These are phyloP conservation scores for Lymantria monacha DNA, from an alignment of 2,888 invertebrate genomes.

Conservation along the genomic window DNA sequence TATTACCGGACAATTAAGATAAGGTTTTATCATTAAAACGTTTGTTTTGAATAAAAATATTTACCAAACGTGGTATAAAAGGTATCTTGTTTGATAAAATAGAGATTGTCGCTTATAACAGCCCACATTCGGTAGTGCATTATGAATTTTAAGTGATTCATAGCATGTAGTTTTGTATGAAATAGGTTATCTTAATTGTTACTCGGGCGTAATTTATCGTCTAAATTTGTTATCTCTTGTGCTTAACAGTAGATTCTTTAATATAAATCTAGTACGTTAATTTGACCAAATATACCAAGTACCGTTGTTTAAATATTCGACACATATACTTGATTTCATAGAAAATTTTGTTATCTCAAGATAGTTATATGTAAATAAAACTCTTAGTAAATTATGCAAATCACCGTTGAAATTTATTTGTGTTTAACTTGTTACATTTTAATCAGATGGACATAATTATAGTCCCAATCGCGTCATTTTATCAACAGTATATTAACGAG, in stretches of 20 bases:
- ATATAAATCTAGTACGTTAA: conserved; percentile 31
- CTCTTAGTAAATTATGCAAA: neutral
- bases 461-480: neutral
- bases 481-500: neutral
- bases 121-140: conserved; percentile 64
- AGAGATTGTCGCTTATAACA: conserved; percentile 48
- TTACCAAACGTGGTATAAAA: conserved; percentile 52
- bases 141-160: conserved; percentile 61
- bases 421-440: neutral
- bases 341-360: conserved; percentile 7
- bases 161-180: conserved; percentile 48
- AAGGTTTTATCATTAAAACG: conserved; percentile 58
- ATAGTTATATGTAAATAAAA: neutral
- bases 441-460: neutral
- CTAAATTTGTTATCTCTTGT: conserved; percentile 32
- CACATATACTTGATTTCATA: conserved; percentile 24
- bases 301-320: conserved; percentile 27
- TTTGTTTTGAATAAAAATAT: conserved; percentile 56
- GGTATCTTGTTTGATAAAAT: conserved; percentile 56
- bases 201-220: conserved; percentile 42
- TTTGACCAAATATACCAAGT: conserved; percentile 29
- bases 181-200: conserved; percentile 65
- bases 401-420: neutral
- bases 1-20: conserved; percentile 68
- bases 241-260: conserved; percentile 33